A percentile compares a stretch with the other conserved stretches of the same genome.
Conservation (phyloP, 1,140 invertebrate species). For the Drosophila pandora region DNA sequence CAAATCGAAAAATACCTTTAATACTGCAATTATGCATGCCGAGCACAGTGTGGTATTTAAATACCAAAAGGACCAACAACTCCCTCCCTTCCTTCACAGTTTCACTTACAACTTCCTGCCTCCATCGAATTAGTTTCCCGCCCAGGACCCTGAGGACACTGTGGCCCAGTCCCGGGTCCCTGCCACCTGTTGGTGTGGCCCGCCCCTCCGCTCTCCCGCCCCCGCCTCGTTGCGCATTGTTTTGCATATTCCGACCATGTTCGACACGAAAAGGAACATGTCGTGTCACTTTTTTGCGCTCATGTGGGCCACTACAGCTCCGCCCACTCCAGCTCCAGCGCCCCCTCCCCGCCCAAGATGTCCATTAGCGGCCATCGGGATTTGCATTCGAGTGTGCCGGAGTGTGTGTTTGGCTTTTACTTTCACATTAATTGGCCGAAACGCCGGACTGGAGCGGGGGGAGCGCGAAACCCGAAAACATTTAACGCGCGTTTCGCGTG, state of each 20-base stretch:
- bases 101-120: not conserved
- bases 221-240: constrained; percentile 31
- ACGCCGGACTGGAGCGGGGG: not conserved
- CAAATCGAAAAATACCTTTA: not conserved
- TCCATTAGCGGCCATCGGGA: constrained; percentile 57
- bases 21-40: too few relatives aligned
- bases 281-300: constrained; percentile 51
- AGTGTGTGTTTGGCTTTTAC: constrained; percentile 40
- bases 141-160: constrained; percentile 10
- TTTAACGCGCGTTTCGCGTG: constrained; percentile 71
- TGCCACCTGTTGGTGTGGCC: constrained; percentile 62
- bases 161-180: constrained; percentile 15
- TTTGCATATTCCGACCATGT: constrained; percentile 68
- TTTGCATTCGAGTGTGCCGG: constrained; percentile 11
- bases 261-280: constrained; percentile 73
- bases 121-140: not conserved
- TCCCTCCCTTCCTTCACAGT: too few relatives aligned
- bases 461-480: constrained; percentile 50
- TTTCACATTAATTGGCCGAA: constrained; percentile 61
- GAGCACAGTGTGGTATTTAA: too few relatives aligned
- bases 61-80: too few relatives aligned
- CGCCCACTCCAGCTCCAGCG: not conserved
- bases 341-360: constrained; percentile 36
- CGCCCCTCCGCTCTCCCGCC: not conserved
- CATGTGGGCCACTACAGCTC: constrained; percentile 32